Percentiles rank a stretch among this genome's conserved stretches.
Conservation (phyloP, 30 jellyfish, hydroid and myxozoan species). For the Pseudorhiza aurosa region DNA sequence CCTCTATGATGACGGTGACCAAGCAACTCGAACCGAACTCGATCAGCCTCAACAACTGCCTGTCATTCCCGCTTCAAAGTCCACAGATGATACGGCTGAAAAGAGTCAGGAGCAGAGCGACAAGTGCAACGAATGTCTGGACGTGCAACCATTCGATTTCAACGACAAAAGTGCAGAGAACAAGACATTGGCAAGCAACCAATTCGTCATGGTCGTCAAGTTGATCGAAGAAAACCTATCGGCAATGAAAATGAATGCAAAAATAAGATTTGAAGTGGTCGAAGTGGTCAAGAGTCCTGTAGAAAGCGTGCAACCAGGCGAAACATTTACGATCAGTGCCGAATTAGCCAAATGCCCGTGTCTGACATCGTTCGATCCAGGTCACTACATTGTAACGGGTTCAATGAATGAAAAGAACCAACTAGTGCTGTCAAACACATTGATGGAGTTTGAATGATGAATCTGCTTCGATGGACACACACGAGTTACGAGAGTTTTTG, state of each 20-base stretch:
- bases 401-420: slow-evolving; percentile 21
- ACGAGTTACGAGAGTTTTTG: too few species aligned
- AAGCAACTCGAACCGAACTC: background rate
- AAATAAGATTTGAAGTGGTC: slow-evolving; percentile 49
- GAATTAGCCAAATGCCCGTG: slow-evolving; percentile 64
- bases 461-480: too few species aligned
- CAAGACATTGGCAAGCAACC: slow-evolving; percentile 38
- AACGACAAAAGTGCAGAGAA: slow-evolving; percentile 29
- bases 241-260: slow-evolving; percentile 41
- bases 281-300: slow-evolving; percentile 55
- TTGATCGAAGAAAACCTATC: slow-evolving; percentile 51
- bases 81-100: background rate
- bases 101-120: slow-evolving; percentile 18
- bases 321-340: slow-evolving; percentile 59
- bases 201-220: slow-evolving; percentile 65
- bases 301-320: slow-evolving; percentile 26
- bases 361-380: slow-evolving; percentile 59
- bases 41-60: background rate
- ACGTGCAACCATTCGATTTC: slow-evolving; percentile 26
- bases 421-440: slow-evolving; percentile 45
- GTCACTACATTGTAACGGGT: slow-evolving; percentile 58
- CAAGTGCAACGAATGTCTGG: slow-evolving; percentile 43
- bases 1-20: background rate
- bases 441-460: slow-evolving; percentile 68
- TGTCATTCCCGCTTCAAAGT: background rate